Evolutionary conservation across 2,797 vertebrate species (phyloP), one percentile per base, ranked within the genome.

Genomic region (Masticophis lateralis): DNA sequence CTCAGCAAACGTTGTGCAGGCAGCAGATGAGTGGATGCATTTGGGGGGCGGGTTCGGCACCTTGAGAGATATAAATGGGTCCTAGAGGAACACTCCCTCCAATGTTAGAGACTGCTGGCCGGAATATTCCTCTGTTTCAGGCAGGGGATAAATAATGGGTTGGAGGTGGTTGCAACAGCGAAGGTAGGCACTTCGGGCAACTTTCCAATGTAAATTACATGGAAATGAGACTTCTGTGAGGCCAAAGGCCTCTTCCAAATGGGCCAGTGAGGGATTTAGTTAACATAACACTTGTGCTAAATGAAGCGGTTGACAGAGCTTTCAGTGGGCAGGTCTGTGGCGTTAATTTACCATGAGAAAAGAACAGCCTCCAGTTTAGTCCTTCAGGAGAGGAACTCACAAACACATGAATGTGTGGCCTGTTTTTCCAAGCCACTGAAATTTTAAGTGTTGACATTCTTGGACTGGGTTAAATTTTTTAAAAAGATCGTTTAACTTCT

Each of bases 241-340:
- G 96, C 95, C 95, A 96, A 94, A 95, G 95, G 94, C 95, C 95
- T 94, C 95, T 95, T 93, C 0, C 92, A 95, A 96, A 94, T 94
- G 93, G 92, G 94, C 94, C 74, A 55, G 90, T 51, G 57, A 87
- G 87, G 90, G 92, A 92, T 93, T 95, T 94, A 96, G 96, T 96
- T 97, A 97, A 97, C 96, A 96, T 95, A 96, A 96, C 96, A 96
- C 96, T 97, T 95, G 96, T 96, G 96, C 94, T 96, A 97, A 97
- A 97, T 96, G 96, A 96, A 95, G 96, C 94, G 11, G 92, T 96
- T 97, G 96, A 97, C 96, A 95, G 69, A 95, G 96, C 96, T 96
- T 96, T 96, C 95, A 95, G 96, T 88, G 94, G 95, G 93, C 93
- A 95, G 95, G 94, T 94, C 92, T 0, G 9, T 92, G 61, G 69